Conservation (phyloP, 2,888 invertebrate species). For the Lacanobia oleracea region DNA sequence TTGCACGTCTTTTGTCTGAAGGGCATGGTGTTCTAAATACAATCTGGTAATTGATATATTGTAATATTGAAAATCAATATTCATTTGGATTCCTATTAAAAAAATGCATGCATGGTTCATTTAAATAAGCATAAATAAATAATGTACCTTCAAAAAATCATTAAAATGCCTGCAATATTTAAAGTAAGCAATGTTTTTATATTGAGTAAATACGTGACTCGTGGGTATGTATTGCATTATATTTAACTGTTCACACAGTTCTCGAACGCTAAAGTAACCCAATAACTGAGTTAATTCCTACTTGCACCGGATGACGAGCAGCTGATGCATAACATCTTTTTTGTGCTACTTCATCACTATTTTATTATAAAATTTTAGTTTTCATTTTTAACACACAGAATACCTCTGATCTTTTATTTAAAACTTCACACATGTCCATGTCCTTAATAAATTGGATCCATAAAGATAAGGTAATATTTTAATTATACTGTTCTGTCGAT, state of each 20-base stretch:
- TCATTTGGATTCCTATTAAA: not conserved
- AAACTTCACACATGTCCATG: slow-evolving; percentile 54
- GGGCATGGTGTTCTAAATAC: not conserved
- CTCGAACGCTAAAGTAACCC: slow-evolving; percentile 19
- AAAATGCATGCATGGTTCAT: not conserved
- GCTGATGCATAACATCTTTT: slow-evolving; percentile 54
- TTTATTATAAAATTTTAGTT: slow-evolving; percentile 40
- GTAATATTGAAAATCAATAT: not conserved
- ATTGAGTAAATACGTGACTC: not conserved
- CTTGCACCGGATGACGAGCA: slow-evolving; percentile 42
- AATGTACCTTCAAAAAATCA: not conserved
- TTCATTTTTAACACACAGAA: slow-evolving; percentile 42
- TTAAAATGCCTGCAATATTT: not conserved
- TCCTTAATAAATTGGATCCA: slow-evolving; percentile 50
- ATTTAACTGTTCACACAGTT: not conserved
- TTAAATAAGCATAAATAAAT: not conserved
- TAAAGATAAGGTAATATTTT: slow-evolving; percentile 59
- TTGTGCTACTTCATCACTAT: slow-evolving; percentile 28
- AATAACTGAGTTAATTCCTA: slow-evolving; percentile 28
- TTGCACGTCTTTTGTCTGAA: slow-evolving; percentile 13
- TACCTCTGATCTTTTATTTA: slow-evolving; percentile 48
- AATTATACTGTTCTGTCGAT: slow-evolving; percentile 42
- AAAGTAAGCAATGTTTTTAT: not conserved
- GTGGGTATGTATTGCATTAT: not conserved
- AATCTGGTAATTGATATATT: not conserved